A percentile compares a stretch with the other conserved stretches of the same genome.
These are phyloP conservation scores for Danio kyathit DNA, from an alignment of 2,797 vertebrate species.

Conservation along the genomic window DNA sequence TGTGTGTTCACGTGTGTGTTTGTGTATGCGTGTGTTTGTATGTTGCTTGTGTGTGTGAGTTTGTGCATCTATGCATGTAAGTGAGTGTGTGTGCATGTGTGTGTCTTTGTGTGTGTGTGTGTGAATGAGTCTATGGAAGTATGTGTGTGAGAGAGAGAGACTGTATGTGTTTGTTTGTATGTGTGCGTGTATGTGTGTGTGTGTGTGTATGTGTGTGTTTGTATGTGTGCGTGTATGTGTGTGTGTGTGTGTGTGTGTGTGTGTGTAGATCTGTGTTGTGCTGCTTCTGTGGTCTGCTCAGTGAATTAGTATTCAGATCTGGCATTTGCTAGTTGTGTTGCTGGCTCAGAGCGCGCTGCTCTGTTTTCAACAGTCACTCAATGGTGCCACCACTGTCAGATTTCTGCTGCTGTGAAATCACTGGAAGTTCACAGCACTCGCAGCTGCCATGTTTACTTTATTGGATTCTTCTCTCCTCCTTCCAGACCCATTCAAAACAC, in stretches of 20 bases:
- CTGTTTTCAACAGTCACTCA: constrained; percentile 74
- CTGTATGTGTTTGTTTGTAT: no score
- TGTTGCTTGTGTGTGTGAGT: no score
- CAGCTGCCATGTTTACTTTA: constrained; percentile 75
- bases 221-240: background rate
- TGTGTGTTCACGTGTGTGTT: no score
- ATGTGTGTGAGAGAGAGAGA: no score
- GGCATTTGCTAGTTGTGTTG: constrained; percentile 65
- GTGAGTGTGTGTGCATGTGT: no score
- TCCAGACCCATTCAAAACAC: constrained; percentile 64
- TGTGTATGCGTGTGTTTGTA: no score
- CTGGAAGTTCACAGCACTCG: constrained; percentile 72
- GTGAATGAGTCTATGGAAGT: no score
- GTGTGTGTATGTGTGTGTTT: no score
- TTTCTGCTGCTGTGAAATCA: constrained; percentile 74
- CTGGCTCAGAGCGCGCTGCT: constrained; percentile 61
- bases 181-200: no score
- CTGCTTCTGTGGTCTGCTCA: constrained; percentile 52
- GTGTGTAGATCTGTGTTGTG: constrained; percentile 34
- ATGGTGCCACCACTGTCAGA: constrained; percentile 72
- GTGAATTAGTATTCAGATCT: constrained; percentile 73
- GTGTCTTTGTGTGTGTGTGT: no score
- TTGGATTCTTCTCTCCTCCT: constrained; percentile 64
- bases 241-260: background rate
- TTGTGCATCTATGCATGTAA: no score